These are phyloP conservation scores for Ammospiza caudacuta DNA, from an alignment of 2,113 vertebrate genomes.

Conservation along the genomic window DNA sequence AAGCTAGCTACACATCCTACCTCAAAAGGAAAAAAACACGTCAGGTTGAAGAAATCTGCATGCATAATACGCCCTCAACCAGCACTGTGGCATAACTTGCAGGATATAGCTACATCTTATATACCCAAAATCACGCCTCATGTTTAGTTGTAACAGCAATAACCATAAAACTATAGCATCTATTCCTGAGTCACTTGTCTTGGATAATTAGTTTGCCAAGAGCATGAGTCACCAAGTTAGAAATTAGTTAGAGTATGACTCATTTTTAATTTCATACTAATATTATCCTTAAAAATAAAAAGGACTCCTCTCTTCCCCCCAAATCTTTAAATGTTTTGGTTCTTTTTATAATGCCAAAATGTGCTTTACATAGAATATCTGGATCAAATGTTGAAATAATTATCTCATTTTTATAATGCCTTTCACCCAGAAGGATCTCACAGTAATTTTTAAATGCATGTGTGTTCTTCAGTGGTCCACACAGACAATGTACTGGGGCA, in stretches of 20 bases:
- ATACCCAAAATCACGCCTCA: not conserved
- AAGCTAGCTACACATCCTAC: constrained; percentile 71
- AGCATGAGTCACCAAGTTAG: constrained; percentile 10
- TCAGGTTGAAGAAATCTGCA: not conserved
- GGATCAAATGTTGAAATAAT: not conserved
- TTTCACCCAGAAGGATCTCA: not conserved
- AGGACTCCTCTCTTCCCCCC: not conserved
- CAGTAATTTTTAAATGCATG: not conserved
- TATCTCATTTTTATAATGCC: not conserved
- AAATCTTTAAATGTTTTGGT: not conserved
- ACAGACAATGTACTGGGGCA: not conserved
- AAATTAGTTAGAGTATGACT: constrained; percentile 14
- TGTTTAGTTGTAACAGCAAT: not conserved
- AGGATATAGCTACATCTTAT: not conserved
- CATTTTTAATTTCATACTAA: constrained; percentile 17
- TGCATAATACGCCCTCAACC: not conserved
- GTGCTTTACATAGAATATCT: not conserved
- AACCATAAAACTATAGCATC: not conserved
- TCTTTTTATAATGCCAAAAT: not conserved
- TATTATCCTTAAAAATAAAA: not conserved
- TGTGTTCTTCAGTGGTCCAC: not conserved
- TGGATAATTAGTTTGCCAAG: constrained; percentile 5
- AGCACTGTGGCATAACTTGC: not conserved
- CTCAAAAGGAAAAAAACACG: constrained; percentile 53
- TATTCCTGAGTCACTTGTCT: constrained; percentile 6